These are phyloP conservation scores for Sciurus niger DNA, from an alignment of 2,113 vertebrate genomes.

Conservation along the genomic window DNA sequence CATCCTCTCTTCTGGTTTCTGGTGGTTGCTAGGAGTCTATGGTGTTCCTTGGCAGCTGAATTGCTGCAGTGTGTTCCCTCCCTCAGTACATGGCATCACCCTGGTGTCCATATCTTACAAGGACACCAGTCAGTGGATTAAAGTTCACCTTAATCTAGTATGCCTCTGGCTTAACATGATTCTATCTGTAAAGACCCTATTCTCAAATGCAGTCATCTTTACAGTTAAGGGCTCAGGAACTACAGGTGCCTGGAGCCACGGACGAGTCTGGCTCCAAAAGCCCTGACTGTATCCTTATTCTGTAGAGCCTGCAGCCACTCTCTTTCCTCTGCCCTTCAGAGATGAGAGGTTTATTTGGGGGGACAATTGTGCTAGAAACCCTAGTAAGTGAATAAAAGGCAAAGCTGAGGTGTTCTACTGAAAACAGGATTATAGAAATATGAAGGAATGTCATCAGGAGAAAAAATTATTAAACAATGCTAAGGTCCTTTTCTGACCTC, in stretches of 20 bases:
- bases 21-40: fast-evolving
- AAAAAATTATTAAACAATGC: neutral
- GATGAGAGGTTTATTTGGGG: neutral
- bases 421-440: neutral
- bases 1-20: neutral
- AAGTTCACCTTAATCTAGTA: neutral
- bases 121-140: neutral
- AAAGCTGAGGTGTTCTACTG: neutral
- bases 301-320: neutral
- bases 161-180: neutral
- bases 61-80: neutral
- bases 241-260: neutral
- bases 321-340: neutral
- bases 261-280: neutral
- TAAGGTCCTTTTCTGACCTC: neutral
- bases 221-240: neutral
- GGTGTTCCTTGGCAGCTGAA: neutral
- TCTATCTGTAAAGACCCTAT: neutral
- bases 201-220: neutral
- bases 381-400: neutral
- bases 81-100: fast-evolving
- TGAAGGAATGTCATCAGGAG: neutral
- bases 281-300: too few relatives aligned
- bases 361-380: neutral
- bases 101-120: neutral